phyloP scores from a whole-genome alignment of 1,140 invertebrate species.

The Nixonia krombeini region DNA sequence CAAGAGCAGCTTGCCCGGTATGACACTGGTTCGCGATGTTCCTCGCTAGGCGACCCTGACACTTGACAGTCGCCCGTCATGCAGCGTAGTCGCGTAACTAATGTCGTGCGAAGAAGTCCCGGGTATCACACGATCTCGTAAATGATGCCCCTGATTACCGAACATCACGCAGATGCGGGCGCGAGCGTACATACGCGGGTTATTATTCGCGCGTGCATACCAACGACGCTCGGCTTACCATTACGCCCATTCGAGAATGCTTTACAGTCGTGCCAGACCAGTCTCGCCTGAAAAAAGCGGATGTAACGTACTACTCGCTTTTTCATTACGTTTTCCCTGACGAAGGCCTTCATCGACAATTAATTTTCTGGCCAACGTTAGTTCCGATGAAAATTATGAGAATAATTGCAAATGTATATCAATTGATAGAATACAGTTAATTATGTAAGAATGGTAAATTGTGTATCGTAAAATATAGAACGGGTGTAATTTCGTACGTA shows the following conservation, averaged over 20 bases:
- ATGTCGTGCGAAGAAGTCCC: slow-evolving; percentile 19
- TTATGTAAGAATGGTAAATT: too few relatives aligned
- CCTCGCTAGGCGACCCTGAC: slow-evolving; percentile 14
- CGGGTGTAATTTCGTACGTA: too few relatives aligned
- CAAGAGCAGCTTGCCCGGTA: neutral
- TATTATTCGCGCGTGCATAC: slow-evolving; percentile 27
- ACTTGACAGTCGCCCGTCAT: slow-evolving; percentile 12
- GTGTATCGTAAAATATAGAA: too few relatives aligned
- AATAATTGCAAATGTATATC: too few relatives aligned
- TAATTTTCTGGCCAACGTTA: too few relatives aligned
- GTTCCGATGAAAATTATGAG: too few relatives aligned
- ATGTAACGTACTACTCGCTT: too few relatives aligned
- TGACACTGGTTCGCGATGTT: slow-evolving; percentile 13
- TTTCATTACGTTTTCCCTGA: too few relatives aligned
- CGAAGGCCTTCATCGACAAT: too few relatives aligned
- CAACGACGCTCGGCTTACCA: slow-evolving; percentile 17
- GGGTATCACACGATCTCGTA: slow-evolving; percentile 30
- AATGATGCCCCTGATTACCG: slow-evolving; percentile 32
- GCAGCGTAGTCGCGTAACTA: neutral
- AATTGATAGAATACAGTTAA: too few relatives aligned
- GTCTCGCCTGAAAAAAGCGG: too few relatives aligned
- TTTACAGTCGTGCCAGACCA: too few relatives aligned
- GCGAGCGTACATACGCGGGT: slow-evolving; percentile 4
- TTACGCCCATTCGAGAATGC: slow-evolving; percentile 10
- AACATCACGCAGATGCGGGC: slow-evolving; percentile 39